Evolutionary conservation across 2,113 vertebrate genomes (phyloP), one percentile per base, ranked within the genome.

Genomic region (Catharus fuscescens): DNA sequence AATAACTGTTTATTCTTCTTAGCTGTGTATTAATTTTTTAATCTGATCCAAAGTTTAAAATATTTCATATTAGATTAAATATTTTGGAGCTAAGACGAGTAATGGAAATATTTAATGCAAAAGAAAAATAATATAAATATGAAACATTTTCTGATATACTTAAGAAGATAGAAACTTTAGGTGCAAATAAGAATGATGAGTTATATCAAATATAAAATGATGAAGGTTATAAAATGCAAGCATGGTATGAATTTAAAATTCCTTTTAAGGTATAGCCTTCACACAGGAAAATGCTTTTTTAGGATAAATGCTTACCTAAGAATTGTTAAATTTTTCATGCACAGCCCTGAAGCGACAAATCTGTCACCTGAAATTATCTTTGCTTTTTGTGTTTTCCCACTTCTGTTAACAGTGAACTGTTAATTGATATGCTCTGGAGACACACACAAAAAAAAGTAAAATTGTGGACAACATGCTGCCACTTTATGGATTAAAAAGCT

Each of bases 321-420:
- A 92, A 91, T 93, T 88, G 36, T 94, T 91, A 85, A 95, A 91
- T 95, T 91, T 96, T 95, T 96, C 45, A 96, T 91, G 80, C 45
- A 24, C 54, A 90, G 53, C 74, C 87, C 81, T 62, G 74, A 89
- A 95, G 94, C 17, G 19, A 95, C 86, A 96, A 94, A 86, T 77
- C 72, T 92, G 52, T 90, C 80, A 81, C 56, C 82, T 96, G 69
- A 91, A 67, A 76, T 92, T 77, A 92, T 95, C 91, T 80, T 89
- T 72, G 62, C 92, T 92, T 93, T 95, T 91, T 96, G 92, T 93
- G 91, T 93, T 87, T 95, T 72, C 76, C 86, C 87, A 96, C 72
- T 92, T 94, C 77, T 40, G 59, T 96, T 92, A 96, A 88, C 81
- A 91, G 7, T 80, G 31, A 94, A 47, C 65, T 91, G 70, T 80